Base-by-base conservation (phyloP, 2,888 invertebrate genomes). In the Protonemura montana region DNA sequence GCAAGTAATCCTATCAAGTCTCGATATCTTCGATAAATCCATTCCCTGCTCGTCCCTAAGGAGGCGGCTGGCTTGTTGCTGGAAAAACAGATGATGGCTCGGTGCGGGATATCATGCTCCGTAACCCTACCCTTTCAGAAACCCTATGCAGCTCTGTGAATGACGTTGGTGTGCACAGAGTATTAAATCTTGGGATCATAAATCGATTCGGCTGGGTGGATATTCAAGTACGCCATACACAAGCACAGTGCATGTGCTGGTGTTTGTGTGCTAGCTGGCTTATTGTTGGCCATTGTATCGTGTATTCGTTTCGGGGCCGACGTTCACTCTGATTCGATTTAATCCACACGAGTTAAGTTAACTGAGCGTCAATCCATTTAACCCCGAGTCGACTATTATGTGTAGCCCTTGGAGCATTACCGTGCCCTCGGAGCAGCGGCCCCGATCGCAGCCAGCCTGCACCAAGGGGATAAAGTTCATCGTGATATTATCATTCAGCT, bases 1-100 rank as follows among this genome's bases (percentile, higher is more conserved):
- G 59, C 59, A 59, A 59, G 59, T 59, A 59, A 59, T 59, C 59
- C 59, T 59, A 59, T 59, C 59, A 59, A 59, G 59, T 59, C 59
- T 59, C 59, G 59, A 59, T 59, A 59, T 59, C 59, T 59, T 13
- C 59, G 59, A 59, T 59, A 59, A 59, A 59, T 59, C 59, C 59
- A 59, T 59, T 59, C 59, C 59, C 21, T 10, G 59, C 59, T 13
- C 59, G 59, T 59, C 59, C 59, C 59, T 59, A 59, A 59, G 59
- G 59, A 59, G 6, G n/a, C n/a, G n/a, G 35, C 6, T 21, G 21
- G 59, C 59, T 59, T 59, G 59, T 21, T 59, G 59, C 59, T 59
- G 21, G 59, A 59, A 59, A 59, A 59, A 59, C 59, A 59, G 59
- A 59, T 59, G 16, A 59, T 59, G 59, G 59, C 13, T 59, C 59